These are phyloP conservation scores for Drosophila tani DNA, from an alignment of 1,140 invertebrate genomes.

Conservation along the genomic window DNA sequence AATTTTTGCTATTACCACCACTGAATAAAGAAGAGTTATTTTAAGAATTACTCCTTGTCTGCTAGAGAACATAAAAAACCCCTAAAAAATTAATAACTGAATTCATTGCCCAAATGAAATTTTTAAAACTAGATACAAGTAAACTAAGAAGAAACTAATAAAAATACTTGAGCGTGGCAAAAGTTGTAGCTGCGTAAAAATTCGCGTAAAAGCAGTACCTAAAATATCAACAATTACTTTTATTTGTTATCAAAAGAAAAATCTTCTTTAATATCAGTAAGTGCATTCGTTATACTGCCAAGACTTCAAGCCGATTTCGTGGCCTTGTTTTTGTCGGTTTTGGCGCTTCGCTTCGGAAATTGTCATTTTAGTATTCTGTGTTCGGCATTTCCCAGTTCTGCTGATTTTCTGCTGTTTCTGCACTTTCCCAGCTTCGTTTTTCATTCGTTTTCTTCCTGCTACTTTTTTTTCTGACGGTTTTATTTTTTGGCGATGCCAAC, in stretches of 20 bases:
- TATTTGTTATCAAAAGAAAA: background rate
- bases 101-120: background rate
- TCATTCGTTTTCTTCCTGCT: conserved; percentile 19
- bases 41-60: background rate
- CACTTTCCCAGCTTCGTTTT: conserved; percentile 61
- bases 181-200: background rate
- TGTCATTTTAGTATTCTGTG: conserved; percentile 77
- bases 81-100: background rate
- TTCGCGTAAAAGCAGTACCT: background rate
- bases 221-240: background rate
- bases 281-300: conserved; percentile 31
- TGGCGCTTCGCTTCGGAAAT: conserved; percentile 71
- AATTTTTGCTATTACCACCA: too few species aligned
- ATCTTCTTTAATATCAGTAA: conserved; percentile 5
- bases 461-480: conserved; percentile 18
- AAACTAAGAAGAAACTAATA: background rate
- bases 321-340: conserved; percentile 63
- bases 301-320: conserved; percentile 10
- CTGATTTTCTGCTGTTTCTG: conserved; percentile 81
- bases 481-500: conserved; percentile 8
- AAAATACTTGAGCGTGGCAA: background rate
- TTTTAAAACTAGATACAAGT: background rate
- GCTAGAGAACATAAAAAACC: too few species aligned
- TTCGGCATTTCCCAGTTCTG: conserved; percentile 66
- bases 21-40: background rate